phyloP scores from a whole-genome alignment of 2,888 invertebrate genomes.

The Apotomis turbidana region DNA sequence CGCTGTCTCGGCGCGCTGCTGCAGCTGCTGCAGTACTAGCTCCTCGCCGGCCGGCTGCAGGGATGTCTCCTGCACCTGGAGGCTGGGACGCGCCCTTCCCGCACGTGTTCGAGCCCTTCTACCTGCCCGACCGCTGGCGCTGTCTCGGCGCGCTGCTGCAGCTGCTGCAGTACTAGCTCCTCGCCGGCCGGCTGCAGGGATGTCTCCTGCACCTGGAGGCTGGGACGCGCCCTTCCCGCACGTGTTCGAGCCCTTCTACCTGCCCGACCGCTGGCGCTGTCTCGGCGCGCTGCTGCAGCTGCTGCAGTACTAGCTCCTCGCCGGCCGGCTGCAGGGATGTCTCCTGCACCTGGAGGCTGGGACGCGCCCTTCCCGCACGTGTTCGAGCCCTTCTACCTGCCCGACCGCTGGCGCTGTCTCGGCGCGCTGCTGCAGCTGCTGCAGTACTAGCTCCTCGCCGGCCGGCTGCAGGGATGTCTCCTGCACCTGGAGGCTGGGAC shows the following conservation, averaged over 20 bases:
- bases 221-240: conserved; percentile 99
- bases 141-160: conserved; percentile 87
- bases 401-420: conserved; percentile 96
- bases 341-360: conserved; percentile 91
- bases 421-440: conserved; percentile 79
- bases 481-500: conserved; percentile 95
- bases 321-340: neutral
- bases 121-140: conserved; percentile 96
- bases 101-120: conserved; percentile 97
- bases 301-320: no score
- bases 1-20: conserved; percentile 93
- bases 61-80: conserved; percentile 87
- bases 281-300: conserved; percentile 84
- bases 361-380: conserved; percentile 99
- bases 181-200: neutral
- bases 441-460: neutral
- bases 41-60: conserved; percentile 78
- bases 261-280: conserved; percentile 97
- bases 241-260: conserved; percentile 97
- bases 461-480: neutral
- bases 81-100: conserved; percentile 99
- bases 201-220: conserved; percentile 87
- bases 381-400: conserved; percentile 98
- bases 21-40: conserved; percentile 83
- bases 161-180: no score